Evolutionary conservation across 2,797 vertebrate species (phyloP).

Genomic region (Halcyon chelicuti): DNA sequence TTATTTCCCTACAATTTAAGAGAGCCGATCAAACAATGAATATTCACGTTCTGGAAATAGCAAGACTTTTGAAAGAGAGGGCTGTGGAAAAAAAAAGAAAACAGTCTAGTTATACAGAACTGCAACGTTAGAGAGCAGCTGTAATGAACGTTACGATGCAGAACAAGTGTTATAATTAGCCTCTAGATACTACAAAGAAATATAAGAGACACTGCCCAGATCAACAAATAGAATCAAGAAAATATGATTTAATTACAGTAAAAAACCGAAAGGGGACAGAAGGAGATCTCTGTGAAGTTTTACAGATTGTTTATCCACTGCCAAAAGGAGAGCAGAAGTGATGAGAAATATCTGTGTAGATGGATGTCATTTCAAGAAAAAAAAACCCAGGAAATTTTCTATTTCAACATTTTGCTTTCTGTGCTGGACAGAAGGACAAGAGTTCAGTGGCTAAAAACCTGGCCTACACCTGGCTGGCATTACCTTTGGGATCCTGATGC

Average conservation of each 20-base stretch:
- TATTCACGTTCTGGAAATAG: constrained; percentile 9
- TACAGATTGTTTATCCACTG: background rate
- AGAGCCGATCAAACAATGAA: constrained; percentile 34
- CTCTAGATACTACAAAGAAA: background rate
- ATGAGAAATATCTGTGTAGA: background rate
- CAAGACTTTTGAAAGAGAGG: background rate
- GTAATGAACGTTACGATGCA: background rate
- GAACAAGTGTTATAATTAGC: background rate
- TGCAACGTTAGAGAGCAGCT: background rate
- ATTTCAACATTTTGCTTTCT: background rate
- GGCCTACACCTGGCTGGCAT: background rate
- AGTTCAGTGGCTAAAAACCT: background rate
- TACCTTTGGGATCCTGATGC: background rate
- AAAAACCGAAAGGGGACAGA: background rate
- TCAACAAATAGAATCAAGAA: constrained; percentile 9
- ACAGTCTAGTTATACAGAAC: background rate
- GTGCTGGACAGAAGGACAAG: background rate
- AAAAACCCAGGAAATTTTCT: background rate
- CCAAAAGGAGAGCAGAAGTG: background rate
- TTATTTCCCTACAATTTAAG: constrained; percentile 39
- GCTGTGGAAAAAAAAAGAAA: background rate
- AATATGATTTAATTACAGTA: background rate
- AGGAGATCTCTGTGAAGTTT: background rate
- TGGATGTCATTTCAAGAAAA: background rate
- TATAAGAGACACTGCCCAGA: background rate